These are phyloP conservation scores for Mercenaria mercenaria DNA, from an alignment of 1,140 invertebrate genomes.

Conservation along the genomic window DNA sequence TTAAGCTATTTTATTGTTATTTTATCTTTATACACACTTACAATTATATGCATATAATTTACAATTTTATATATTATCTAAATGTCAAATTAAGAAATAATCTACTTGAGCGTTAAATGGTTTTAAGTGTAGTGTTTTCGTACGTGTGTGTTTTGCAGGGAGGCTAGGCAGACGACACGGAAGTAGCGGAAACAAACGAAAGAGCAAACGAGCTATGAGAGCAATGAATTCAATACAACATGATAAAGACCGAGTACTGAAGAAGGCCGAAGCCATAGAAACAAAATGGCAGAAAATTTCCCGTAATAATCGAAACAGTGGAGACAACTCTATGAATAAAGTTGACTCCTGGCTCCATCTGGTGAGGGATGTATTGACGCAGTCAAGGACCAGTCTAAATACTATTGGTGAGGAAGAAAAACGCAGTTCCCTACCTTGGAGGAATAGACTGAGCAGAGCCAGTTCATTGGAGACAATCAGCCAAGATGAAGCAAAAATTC, in stretches of 20 bases:
- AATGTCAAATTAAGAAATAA: too few species aligned
- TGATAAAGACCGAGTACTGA: slow-evolving; percentile 73
- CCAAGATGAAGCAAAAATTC: slow-evolving; percentile 67
- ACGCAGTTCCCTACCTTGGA: slow-evolving; percentile 68
- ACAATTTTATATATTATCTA: too few species aligned
- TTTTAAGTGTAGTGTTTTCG: too few species aligned
- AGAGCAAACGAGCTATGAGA: slow-evolving; percentile 72
- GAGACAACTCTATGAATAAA: slow-evolving; percentile 47
- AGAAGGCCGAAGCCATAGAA: slow-evolving; percentile 77
- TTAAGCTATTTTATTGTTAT: too few species aligned
- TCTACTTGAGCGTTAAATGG: too few species aligned
- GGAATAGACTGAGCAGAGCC: slow-evolving; percentile 63
- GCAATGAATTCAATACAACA: slow-evolving; percentile 77
- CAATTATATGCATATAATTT: too few species aligned
- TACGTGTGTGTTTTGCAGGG: too few species aligned
- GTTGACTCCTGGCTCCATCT: slow-evolving; percentile 78
- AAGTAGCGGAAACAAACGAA: slow-evolving; percentile 71
- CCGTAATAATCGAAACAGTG: slow-evolving; percentile 28
- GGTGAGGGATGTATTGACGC: slow-evolving; percentile 70
- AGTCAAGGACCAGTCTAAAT: slow-evolving; percentile 75
- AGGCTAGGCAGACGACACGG: slow-evolving; percentile 42
- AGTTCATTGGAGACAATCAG: slow-evolving; percentile 61
- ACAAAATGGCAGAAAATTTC: slow-evolving; percentile 75
- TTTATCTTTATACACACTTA: too few species aligned
- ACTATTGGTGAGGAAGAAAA: slow-evolving; percentile 78